Evolutionary conservation across 2,797 vertebrate genomes (phyloP), one percentile per base, ranked within the genome.

Genomic region (Tangara arthus): DNA sequence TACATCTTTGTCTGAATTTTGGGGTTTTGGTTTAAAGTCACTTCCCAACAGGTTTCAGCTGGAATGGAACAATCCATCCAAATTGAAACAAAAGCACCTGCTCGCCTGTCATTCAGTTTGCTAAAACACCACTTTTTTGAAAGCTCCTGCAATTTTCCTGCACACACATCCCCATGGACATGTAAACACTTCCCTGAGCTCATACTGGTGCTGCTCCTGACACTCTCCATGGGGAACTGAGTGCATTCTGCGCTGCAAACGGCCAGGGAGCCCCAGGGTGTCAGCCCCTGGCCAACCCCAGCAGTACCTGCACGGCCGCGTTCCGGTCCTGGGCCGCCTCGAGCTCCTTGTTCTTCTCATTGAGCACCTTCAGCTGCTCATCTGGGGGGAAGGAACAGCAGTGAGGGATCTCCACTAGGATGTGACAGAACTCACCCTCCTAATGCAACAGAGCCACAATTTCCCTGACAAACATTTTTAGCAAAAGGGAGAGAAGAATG

Each of bases 341-440:
- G 35, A 99, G 97, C 75, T 99, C 98, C 87, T 98, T 98, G 86
- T 98, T 99, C 94, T 98, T 99, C 69, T 98, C 98, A 59, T 87
- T 98, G 23, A 98, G 53, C 61, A 61, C 77, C 95, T 98, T 99
- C 35, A 99, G 91, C 41, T 99, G 98, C 24, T 97, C 98, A 46
- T 97, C 99, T 99, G 73, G 34, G 87, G 64, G 39, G 83, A 66
- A 87, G 21, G 47, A 80, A 91, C 2, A 66, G 34, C 3, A 75
- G 27, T 71, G 52, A 91, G 26, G 34, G 13, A 63, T 32, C 57
- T 84, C 35, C 30, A 10, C 39, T 21, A 8, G 4, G 30, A 17
- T 2, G 6, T 3, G 50, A 50, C 14, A 79, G 8, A 69, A 63
- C 16, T 30, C 46, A 19, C 59, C 12, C 70, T 37, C 28, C 65